Evolutionary conservation across 2,797 vertebrate genomes (phyloP).

Genomic region (Cirrhinus molitorella): DNA sequence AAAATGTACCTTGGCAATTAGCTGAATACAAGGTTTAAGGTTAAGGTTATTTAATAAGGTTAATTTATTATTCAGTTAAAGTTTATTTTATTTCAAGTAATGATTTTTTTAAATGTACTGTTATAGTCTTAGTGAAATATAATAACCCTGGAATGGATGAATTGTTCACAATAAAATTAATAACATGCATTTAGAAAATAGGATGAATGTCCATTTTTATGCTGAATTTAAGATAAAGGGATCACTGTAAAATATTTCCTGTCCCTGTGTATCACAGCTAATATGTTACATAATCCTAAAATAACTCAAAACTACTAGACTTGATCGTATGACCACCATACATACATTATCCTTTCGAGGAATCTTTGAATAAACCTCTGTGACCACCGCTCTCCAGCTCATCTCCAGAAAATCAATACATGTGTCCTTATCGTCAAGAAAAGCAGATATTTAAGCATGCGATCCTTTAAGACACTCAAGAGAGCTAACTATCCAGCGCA

Average conservation of each 20-base stretch:
- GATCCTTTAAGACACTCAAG: not conserved
- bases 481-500: not conserved
- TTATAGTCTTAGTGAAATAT: not conserved
- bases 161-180: not conserved
- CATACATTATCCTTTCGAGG: not conserved
- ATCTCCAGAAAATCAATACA: conserved; percentile 20
- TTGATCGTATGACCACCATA: not conserved
- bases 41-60: not conserved
- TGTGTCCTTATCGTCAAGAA: not conserved
- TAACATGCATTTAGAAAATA: not conserved
- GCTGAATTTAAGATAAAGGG: not conserved
- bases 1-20: too few species aligned
- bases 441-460: conserved; percentile 2
- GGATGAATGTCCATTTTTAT: not conserved
- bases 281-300: not conserved
- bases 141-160: not conserved
- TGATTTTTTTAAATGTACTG: not conserved
- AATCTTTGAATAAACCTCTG: conserved; percentile 12
- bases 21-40: too few species aligned
- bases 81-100: not conserved
- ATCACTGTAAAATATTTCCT: not conserved
- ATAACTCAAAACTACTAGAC: not conserved
- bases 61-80: not conserved
- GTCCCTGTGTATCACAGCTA: not conserved
- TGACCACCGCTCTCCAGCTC: not conserved